A percentile compares a stretch with the other conserved stretches of the same genome.
Conservation (phyloP, 1,140 invertebrate genomes). For the Plodia interpunctella region DNA sequence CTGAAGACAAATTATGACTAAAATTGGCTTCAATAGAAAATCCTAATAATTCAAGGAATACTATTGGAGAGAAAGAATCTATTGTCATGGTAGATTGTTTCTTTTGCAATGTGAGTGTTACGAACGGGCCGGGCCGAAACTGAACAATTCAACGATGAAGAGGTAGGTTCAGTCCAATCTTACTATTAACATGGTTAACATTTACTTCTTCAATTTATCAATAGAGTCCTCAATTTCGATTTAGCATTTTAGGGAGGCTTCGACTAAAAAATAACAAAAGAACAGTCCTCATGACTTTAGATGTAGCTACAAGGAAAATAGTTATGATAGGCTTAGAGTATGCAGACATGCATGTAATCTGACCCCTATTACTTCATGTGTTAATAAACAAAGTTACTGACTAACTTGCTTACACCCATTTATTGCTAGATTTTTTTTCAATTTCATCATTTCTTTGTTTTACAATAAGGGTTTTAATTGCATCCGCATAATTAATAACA, state of each 20-base stretch:
- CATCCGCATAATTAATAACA: constrained; percentile 16
- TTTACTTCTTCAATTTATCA: constrained; percentile 24
- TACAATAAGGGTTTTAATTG: constrained; percentile 51
- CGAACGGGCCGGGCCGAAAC: constrained; percentile 61
- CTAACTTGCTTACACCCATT: constrained; percentile 64
- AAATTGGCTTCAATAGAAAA: constrained; percentile 15
- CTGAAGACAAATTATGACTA: too few species aligned
- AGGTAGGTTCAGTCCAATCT: constrained; percentile 70
- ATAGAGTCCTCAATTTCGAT: constrained; percentile 70
- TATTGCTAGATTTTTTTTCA: constrained; percentile 41
- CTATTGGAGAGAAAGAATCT: constrained; percentile 70
- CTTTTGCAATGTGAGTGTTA: constrained; percentile 69
- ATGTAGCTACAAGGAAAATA: constrained; percentile 50
- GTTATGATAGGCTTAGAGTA: constrained; percentile 58
- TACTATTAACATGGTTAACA: constrained; percentile 33
- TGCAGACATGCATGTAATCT: constrained; percentile 63
- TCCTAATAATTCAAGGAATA: constrained; percentile 42
- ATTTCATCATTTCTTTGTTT: constrained; percentile 27
- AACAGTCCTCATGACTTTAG: constrained; percentile 74
- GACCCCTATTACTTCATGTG: constrained; percentile 72
- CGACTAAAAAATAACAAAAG: constrained; percentile 43
- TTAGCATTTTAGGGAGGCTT: constrained; percentile 64
- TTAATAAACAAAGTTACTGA: constrained; percentile 75
- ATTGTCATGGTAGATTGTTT: constrained; percentile 77
- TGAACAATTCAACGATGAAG: constrained; percentile 61